Base-by-base conservation (phyloP, 2,888 invertebrate species). In the Aproaerema taeniolella region DNA sequence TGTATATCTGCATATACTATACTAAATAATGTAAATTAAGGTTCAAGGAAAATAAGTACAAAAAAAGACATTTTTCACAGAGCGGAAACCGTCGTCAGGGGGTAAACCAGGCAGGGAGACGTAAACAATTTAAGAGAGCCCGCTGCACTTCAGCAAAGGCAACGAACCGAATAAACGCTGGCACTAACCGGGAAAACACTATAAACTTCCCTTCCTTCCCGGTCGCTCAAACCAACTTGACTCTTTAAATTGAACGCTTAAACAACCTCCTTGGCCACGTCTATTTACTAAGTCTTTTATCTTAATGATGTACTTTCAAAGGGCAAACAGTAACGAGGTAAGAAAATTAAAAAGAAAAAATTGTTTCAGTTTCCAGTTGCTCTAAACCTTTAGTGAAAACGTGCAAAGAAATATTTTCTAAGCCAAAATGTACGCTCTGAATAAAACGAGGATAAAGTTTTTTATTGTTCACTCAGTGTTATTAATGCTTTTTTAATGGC, bases 51-150 rank as follows among this genome's bases (percentile, higher is more conserved):
- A 57, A 49, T 30, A 33, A 33, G 28, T 46, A 50, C 45, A 57
- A 50, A 53, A 47, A 52, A 48, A 49, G 39, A 55, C 50, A 51
- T 54, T 50, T 62, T 54, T 50, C 45, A 5, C 20, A 43, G 39
- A 26, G 42, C 46, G 42, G 50, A 43, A 49, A 45, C 41, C 43
- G 47, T 52, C 47, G 51, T 47, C 51, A 49, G 45, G 55, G 50
- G 51, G 50, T 50, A 52, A 55, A 46, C 49, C 57, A 62, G 47
- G 57, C 64, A 68, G 50, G 61, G 58, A 65, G 65, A 67, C 71
- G 67, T 72, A 72, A 78, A 76, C 73, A 73, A 73, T 76, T 76
- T 71, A 61, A 64, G 61, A 71, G 68, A 64, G 58, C 58, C 64
- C 61, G 59, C 50, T 66, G 67, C 68, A 72, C 68, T 72, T 64